These are phyloP conservation scores for Amorpha juglandis DNA, from an alignment of 2,888 invertebrate genomes.

Conservation along the genomic window DNA sequence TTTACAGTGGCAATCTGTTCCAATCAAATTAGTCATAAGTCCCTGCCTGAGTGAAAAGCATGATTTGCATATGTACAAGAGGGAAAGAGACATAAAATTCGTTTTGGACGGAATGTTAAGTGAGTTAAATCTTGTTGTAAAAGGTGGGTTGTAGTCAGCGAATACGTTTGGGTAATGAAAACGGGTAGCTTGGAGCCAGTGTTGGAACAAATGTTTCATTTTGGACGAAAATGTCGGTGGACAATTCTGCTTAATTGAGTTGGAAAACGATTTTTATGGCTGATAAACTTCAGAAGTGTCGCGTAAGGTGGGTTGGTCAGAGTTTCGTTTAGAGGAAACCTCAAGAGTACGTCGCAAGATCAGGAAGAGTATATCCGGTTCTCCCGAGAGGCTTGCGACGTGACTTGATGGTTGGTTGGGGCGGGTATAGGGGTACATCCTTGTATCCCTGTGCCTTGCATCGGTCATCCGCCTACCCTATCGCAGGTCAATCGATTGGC, in stretches of 20 bases:
- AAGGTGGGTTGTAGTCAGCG: slow-evolving; percentile 75
- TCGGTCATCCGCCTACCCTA: too few relatives aligned
- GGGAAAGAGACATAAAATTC: slow-evolving; percentile 62
- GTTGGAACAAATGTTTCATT: slow-evolving; percentile 5
- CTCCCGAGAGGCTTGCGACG: too few relatives aligned
- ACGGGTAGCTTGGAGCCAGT: slow-evolving; percentile 31
- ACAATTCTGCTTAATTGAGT: neutral
- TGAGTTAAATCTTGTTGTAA: slow-evolving; percentile 81
- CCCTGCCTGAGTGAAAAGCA: slow-evolving; percentile 56
- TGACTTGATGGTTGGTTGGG: too few relatives aligned
- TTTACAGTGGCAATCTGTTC: slow-evolving; percentile 63
- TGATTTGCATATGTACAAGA: slow-evolving; percentile 52
- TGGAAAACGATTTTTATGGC: too few relatives aligned
- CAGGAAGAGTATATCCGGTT: too few relatives aligned
- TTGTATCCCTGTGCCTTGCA: too few relatives aligned
- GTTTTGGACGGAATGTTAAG: slow-evolving; percentile 73
- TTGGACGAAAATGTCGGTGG: neutral
- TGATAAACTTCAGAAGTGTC: too few relatives aligned
- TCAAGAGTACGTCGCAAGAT: too few relatives aligned
- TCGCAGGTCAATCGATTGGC: too few relatives aligned
- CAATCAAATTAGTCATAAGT: slow-evolving; percentile 76
- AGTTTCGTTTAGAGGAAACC: too few relatives aligned
- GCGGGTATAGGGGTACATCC: too few relatives aligned
- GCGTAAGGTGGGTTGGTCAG: too few relatives aligned
- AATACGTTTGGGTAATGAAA: slow-evolving; percentile 69